phyloP scores from a whole-genome alignment of 2,888 invertebrate species.

The Eupithecia tripunctaria region DNA sequence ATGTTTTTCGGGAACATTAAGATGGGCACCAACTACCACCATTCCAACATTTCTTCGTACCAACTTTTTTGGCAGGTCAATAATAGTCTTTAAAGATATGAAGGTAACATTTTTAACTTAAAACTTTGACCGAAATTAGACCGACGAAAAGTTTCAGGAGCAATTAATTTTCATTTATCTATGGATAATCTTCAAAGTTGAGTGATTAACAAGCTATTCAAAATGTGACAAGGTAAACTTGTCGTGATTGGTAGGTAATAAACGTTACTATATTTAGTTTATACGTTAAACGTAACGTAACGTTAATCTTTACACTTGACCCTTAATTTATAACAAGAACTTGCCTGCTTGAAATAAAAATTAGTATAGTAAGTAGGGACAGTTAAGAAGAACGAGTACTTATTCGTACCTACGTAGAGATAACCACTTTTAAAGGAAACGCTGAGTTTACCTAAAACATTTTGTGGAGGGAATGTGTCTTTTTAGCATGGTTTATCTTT shows the following conservation, averaged over 20 bases:
- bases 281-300: too few species aligned
- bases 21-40: too few species aligned
- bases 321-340: not conserved
- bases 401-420: too few species aligned
- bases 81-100: not conserved
- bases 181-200: conserved; percentile 71
- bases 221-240: conserved; percentile 44
- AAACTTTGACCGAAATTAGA: conserved; percentile 53
- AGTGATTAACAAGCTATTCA: conserved; percentile 73
- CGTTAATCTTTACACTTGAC: not conserved
- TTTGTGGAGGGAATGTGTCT: too few species aligned
- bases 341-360: not conserved
- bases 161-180: conserved; percentile 74
- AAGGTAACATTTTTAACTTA: conserved; percentile 39
- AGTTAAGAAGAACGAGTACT: not conserved
- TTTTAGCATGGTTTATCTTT: too few species aligned
- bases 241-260: not conserved
- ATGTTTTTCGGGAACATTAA: not conserved
- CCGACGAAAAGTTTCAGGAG: conserved; percentile 52
- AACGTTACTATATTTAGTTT: too few species aligned
- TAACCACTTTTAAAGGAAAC: too few species aligned
- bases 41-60: not conserved
- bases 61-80: not conserved
- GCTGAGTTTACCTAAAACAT: too few species aligned
- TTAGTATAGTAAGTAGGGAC: not conserved